Base-by-base conservation (phyloP, 1,140 invertebrate species). In the Formica exsecta region DNA sequence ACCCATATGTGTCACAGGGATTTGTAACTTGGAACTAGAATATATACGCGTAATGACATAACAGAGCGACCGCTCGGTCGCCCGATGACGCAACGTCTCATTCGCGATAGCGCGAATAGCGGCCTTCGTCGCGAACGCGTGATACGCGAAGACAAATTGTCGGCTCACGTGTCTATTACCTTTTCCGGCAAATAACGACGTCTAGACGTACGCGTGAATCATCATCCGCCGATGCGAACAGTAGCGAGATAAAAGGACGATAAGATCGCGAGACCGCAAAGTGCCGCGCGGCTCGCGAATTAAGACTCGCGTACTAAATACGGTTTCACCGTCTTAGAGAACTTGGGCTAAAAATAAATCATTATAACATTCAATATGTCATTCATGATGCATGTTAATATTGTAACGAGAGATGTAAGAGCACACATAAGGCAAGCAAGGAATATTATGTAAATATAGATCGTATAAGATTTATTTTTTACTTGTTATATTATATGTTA, bases 101-200 rank as follows among this genome's bases (percentile, higher is more conserved):
- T 9, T 59, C 66, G 66, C 19, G 79, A 81, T 73, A 73, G 29
- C 70, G 84, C 65, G 61, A 48, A 29, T 29, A 29, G 25, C 25
- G 25, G 25, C 75, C 74, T 80, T 73, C 83, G 48, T 22, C 64
- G 36, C 32, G 75, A 66, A 3, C n/a, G 66, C 29, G 32, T 57
- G 70, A 71, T 81, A 71, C 16, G 22, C 32, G 70, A 9, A 32
- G 8, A 36, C 59, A 22, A 25, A 25, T 29, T 16, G 32, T 16
- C 3, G 11, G 25, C 61, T 29, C 62, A 32, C 48, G 66, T 77
- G 84, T 89, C 81, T 87, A 87, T 89, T 89, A 88, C 87, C 83
- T 89, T 90, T 89, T 89, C 88, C 87, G 73, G 88, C 81, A 90
- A 90, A 89, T 77, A 89, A 89, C 83, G 54, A 76, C 44, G 88